Evolutionary conservation across 2,797 vertebrate genomes (phyloP).

Genomic region (Schizopygopsis malacanthus): DNA sequence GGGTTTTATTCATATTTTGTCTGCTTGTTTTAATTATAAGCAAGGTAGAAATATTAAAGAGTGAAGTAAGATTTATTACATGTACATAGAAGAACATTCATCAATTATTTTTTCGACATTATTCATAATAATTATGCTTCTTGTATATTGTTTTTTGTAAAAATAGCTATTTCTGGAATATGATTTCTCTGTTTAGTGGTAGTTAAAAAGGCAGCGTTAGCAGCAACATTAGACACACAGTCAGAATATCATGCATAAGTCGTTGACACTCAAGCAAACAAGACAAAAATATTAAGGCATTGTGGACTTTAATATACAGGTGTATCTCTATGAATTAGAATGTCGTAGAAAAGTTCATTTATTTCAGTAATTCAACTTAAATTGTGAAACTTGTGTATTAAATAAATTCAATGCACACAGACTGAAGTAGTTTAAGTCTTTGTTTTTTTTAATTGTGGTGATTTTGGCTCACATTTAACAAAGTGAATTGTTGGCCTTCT

Average conservation of each 20-base stretch:
- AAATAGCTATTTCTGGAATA: neutral
- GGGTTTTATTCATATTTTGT: neutral
- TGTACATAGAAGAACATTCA: neutral
- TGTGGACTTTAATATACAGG: neutral
- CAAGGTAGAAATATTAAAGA: neutral
- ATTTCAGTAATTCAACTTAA: too few species aligned
- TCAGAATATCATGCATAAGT: neutral
- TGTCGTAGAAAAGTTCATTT: too few species aligned
- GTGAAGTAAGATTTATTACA: neutral
- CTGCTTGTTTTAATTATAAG: neutral
- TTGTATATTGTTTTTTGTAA: neutral
- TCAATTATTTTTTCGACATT: too few species aligned
- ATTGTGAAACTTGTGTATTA: too few species aligned
- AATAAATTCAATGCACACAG: too few species aligned
- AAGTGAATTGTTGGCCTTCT: too few species aligned
- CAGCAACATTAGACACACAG: neutral
- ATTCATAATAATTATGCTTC: neutral
- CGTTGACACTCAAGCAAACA: neutral
- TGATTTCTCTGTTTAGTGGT: neutral
- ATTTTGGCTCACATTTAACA: too few species aligned
- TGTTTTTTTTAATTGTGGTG: too few species aligned
- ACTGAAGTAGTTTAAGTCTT: too few species aligned
- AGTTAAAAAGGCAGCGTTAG: neutral
- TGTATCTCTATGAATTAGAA: too few species aligned
- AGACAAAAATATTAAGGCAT: neutral